Conservation (phyloP, 1,140 invertebrate genomes). For the Nasonia vitripennis region DNA sequence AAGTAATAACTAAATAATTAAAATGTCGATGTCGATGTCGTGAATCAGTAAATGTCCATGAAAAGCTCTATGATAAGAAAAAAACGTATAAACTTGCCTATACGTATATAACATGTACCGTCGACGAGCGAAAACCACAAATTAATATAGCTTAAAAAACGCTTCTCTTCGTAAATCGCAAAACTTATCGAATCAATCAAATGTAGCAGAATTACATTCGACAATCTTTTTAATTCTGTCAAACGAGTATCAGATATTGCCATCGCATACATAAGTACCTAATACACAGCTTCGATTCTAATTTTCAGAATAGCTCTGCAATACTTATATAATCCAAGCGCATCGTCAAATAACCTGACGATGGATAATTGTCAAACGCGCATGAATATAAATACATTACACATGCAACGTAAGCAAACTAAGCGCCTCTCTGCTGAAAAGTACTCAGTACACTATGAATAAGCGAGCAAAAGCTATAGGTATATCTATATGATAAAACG, state of each 20-base stretch:
- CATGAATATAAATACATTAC: not conserved
- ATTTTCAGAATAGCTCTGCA: not conserved
- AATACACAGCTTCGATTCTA: not conserved
- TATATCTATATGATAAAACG: not conserved
- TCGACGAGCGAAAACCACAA: not conserved
- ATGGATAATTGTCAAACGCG: not conserved
- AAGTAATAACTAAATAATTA: conserved; percentile 24
- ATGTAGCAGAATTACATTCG: not conserved
- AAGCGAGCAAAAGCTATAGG: not conserved
- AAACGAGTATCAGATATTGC: too few species aligned
- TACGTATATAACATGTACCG: not conserved
- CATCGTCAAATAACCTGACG: not conserved
- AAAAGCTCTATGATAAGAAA: conserved; percentile 38
- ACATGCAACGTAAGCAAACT: not conserved
- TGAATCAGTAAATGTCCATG: conserved; percentile 60
- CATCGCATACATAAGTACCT: too few species aligned
- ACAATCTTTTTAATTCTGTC: conserved; percentile 23
- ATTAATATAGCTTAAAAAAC: not conserved
- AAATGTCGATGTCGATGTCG: conserved; percentile 59
- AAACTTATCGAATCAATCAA: not conserved
- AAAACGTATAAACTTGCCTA: conserved; percentile 14
- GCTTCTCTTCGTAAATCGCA: not conserved
- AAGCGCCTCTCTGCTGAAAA: not conserved
- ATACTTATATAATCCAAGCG: not conserved
- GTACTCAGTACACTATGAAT: not conserved